Conservation (phyloP, 2,797 vertebrate species). For the Podarcis siculus region DNA sequence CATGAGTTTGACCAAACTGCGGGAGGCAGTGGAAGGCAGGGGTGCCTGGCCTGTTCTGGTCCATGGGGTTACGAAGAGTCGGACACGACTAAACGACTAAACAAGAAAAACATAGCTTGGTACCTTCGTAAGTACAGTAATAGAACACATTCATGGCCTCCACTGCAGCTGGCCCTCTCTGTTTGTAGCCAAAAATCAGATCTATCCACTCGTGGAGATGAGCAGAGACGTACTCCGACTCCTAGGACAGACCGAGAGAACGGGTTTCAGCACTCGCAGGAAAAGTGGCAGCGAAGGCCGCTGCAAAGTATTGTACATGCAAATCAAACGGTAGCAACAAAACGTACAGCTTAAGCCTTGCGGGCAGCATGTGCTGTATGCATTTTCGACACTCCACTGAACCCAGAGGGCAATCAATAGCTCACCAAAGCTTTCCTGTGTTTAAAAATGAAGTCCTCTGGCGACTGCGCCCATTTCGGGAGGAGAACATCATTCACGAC, state of each 20-base stretch:
- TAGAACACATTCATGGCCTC: conserved; percentile 96
- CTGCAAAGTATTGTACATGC: not conserved
- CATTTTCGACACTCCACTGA: not conserved
- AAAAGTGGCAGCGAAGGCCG: not conserved
- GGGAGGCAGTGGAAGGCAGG: too few species aligned
- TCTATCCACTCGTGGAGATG: conserved; percentile 98
- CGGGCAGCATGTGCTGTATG: not conserved
- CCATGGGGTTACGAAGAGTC: too few species aligned
- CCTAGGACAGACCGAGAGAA: conserved; percentile 76
- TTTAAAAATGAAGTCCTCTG: conserved; percentile 97
- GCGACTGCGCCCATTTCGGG: conserved; percentile 93
- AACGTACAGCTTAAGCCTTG: conserved; percentile 9
- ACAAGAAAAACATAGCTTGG: not conserved
- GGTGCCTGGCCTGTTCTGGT: too few species aligned
- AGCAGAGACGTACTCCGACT: conserved; percentile 92
- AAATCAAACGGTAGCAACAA: accelerated
- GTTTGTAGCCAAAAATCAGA: conserved; percentile 96
- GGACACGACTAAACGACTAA: too few species aligned
- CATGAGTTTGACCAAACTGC: too few species aligned
- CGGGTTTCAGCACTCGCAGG: conserved; percentile 36
- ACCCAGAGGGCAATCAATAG: not conserved
- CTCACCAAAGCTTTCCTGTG: conserved; percentile 97
- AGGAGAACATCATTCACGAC: conserved; percentile 90
- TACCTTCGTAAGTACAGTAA: conserved; percentile 94
- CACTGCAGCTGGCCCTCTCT: conserved; percentile 91